A percentile compares a stretch with the other conserved stretches of the same genome.
These are phyloP conservation scores for Chouioia cunea DNA, from an alignment of 2,888 invertebrate genomes.

Conservation along the genomic window DNA sequence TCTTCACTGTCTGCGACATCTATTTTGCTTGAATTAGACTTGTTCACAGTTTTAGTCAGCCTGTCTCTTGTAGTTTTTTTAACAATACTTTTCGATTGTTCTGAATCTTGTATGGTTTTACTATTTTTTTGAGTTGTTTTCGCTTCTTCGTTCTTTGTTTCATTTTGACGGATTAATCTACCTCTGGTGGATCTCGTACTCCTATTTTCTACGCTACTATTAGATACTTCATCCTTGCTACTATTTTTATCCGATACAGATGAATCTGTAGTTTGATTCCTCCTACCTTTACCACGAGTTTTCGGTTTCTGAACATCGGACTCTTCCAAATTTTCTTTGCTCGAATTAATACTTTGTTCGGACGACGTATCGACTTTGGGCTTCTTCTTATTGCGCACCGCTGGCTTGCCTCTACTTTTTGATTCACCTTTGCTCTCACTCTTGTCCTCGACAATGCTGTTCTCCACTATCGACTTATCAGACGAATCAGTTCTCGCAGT, in stretches of 20 bases:
- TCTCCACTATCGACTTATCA: not conserved
- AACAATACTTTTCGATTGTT: not conserved
- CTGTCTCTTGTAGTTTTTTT: not conserved
- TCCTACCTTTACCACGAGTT: not conserved
- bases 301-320: constrained; percentile 3
- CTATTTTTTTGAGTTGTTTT: not conserved
- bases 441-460: constrained; percentile 6
- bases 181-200: not conserved
- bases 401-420: not conserved
- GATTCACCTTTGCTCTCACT: not conserved
- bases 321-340: constrained; percentile 33
- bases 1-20: too few species aligned
- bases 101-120: too few species aligned
- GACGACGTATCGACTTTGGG: not conserved
- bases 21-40: too few species aligned
- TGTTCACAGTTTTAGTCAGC: too few species aligned
- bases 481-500: not conserved
- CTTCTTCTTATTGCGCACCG: not conserved
- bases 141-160: not conserved
- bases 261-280: constrained; percentile 4
- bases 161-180: not conserved
- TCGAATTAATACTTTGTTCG: not conserved
- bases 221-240: not conserved
- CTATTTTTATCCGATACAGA: constrained; percentile 3
- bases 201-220: not conserved